Evolutionary conservation across 2,113 vertebrate genomes (phyloP).

Genomic region (Lycaon pictus): DNA sequence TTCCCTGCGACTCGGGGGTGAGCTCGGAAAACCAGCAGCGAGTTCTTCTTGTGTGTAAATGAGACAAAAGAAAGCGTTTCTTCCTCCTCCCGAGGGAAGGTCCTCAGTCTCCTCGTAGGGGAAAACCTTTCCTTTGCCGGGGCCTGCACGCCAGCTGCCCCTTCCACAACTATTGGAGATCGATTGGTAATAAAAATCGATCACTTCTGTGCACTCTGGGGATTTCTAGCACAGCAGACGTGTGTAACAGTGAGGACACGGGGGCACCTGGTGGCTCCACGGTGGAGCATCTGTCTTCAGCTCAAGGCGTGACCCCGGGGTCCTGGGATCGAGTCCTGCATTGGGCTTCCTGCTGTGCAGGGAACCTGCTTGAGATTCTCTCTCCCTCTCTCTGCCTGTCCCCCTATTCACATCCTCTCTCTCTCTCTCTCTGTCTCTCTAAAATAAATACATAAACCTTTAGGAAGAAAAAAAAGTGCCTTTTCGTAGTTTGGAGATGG

Average conservation of each 20-base stretch:
- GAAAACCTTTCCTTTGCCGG: neutral
- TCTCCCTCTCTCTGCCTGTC: too few species aligned
- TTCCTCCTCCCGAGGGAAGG: neutral
- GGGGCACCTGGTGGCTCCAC: too few species aligned
- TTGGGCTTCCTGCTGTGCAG: too few species aligned
- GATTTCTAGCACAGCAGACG: neutral
- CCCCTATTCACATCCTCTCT: neutral
- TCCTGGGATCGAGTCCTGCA: too few species aligned
- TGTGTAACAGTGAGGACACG: accelerated
- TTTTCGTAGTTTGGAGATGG: neutral
- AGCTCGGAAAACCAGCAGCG: neutral
- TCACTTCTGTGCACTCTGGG: too few species aligned
- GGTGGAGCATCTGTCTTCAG: too few species aligned
- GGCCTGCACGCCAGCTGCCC: neutral
- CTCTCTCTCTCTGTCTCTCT: neutral
- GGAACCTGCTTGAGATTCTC: too few species aligned
- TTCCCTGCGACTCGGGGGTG: neutral
- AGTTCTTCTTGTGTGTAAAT: neutral
- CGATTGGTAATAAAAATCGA: accelerated
- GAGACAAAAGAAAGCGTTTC: neutral
- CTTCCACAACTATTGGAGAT: accelerated
- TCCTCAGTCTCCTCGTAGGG: neutral
- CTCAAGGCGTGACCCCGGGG: too few species aligned
- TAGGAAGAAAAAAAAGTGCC: neutral
- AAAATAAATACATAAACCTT: too few species aligned